Percentiles rank a stretch among this genome's conserved stretches.
Evolutionary conservation across 2,113 vertebrate genomes (phyloP).

Genomic region (Megatriorchis doriae): DNA sequence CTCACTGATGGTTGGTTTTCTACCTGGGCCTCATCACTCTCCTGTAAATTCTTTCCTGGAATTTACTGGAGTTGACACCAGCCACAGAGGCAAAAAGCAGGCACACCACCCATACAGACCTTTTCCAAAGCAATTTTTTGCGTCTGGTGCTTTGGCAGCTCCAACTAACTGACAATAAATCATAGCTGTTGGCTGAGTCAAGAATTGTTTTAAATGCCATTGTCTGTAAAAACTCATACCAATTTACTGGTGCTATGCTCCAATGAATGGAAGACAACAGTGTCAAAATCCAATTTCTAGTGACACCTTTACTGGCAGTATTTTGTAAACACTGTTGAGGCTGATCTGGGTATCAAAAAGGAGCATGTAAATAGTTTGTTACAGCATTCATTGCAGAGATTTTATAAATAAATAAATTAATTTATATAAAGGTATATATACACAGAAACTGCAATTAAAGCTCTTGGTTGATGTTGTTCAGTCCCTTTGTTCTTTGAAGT

Average conservation of each 20-base stretch:
- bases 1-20: not conserved
- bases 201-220: slow-evolving; percentile 27
- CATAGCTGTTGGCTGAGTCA: slow-evolving; percentile 3
- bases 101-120: not conserved
- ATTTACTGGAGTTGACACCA: not conserved
- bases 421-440: not conserved
- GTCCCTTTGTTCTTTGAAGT: not conserved
- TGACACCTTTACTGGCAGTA: not conserved
- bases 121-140: slow-evolving; percentile 8
- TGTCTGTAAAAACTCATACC: slow-evolving; percentile 30
- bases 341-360: not conserved
- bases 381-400: not conserved
- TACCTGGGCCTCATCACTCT: not conserved
- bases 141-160: slow-evolving; percentile 39
- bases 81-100: not conserved
- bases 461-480: not conserved
- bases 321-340: slow-evolving; percentile 5
- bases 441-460: not conserved
- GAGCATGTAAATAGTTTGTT: not conserved
- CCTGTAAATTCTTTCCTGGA: not conserved
- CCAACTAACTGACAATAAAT: slow-evolving; percentile 30
- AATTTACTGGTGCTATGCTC: slow-evolving; percentile 34
- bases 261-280: not conserved
- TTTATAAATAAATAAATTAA: not conserved
- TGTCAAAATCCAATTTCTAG: slow-evolving; percentile 22